These are phyloP conservation scores for Galaxias olidus DNA, from an alignment of 2,797 vertebrate genomes.

Conservation along the genomic window DNA sequence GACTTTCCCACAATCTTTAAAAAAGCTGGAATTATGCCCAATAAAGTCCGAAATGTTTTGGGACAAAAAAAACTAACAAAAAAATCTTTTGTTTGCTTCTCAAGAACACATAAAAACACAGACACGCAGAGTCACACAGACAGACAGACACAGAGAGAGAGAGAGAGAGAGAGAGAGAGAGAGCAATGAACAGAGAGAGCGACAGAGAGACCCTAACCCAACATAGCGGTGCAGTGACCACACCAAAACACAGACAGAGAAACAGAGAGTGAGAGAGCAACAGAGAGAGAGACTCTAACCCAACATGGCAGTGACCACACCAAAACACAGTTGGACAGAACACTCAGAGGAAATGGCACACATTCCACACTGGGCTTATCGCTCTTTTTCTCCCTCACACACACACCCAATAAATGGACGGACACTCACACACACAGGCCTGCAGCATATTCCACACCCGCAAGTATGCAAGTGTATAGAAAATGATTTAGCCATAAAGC, in stretches of 20 bases:
- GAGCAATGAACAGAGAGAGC: not conserved
- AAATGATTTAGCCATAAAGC: too few relatives aligned
- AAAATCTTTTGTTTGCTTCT: too few relatives aligned
- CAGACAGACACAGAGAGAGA: not conserved
- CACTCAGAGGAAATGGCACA: constrained; percentile 64
- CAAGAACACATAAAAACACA: too few relatives aligned
- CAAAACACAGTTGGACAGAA: constrained; percentile 33
- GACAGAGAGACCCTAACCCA: too few relatives aligned
- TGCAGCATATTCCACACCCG: not conserved
- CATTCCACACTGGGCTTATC: constrained; percentile 70
- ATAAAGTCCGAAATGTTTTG: too few relatives aligned
- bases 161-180: constrained; percentile 4
- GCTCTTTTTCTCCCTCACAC: constrained; percentile 8
- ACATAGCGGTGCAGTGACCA: constrained; percentile 26
- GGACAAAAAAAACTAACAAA: too few relatives aligned
- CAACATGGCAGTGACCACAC: constrained; percentile 21
- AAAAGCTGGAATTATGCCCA: too few relatives aligned
- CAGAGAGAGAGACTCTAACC: too few relatives aligned
- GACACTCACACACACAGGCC: too few relatives aligned
- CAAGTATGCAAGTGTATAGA: not conserved
- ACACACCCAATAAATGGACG: too few relatives aligned
- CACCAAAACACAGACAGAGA: constrained; percentile 12
- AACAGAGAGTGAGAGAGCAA: constrained; percentile 1
- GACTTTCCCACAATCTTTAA: too few relatives aligned
- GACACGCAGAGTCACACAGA: not conserved